phyloP scores from a whole-genome alignment of 2,888 invertebrate species.

The Coelinius sp. region DNA sequence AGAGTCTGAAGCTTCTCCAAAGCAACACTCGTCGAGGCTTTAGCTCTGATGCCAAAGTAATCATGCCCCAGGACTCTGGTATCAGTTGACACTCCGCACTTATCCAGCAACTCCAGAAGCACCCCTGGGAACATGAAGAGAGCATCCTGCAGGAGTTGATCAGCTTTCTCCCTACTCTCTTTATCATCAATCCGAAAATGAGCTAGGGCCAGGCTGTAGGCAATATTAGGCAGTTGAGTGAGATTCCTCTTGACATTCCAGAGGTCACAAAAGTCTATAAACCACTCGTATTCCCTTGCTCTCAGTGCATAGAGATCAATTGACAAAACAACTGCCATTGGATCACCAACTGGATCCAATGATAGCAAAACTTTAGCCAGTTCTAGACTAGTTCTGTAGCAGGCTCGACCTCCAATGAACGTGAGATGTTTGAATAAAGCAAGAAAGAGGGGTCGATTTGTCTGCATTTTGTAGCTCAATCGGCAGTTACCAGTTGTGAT shows the following conservation, averaged over 20 bases:
- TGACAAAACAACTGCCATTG: slow-evolving; percentile 81
- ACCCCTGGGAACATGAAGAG: slow-evolving; percentile 87
- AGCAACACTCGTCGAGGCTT: slow-evolving; percentile 71
- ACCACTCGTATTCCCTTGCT: slow-evolving; percentile 81
- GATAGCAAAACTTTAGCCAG: slow-evolving; percentile 87
- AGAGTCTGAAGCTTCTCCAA: slow-evolving; percentile 80
- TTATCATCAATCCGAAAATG: slow-evolving; percentile 74
- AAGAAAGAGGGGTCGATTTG: slow-evolving; percentile 86
- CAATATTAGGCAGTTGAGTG: slow-evolving; percentile 89
- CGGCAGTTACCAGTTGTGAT: slow-evolving; percentile 81
- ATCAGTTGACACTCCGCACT: slow-evolving; percentile 83
- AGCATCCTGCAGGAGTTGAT: slow-evolving; percentile 81
- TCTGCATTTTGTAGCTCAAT: slow-evolving; percentile 83
- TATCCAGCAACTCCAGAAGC: slow-evolving; percentile 80
- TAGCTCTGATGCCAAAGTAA: slow-evolving; percentile 73
- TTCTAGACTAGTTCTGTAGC: slow-evolving; percentile 89
- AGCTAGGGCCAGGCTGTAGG: slow-evolving; percentile 85
- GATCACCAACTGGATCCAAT: slow-evolving; percentile 83
- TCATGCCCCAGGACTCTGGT: slow-evolving; percentile 65
- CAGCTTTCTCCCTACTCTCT: slow-evolving; percentile 69
- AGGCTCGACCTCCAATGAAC: slow-evolving; percentile 84
- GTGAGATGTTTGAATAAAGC: slow-evolving; percentile 86
- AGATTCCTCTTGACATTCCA: slow-evolving; percentile 79
- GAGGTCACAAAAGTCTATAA: slow-evolving; percentile 75
- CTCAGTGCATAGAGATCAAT: slow-evolving; percentile 88